Percentiles rank a stretch among this genome's conserved stretches.
Evolutionary conservation across 2,888 invertebrate genomes (phyloP).

Genomic region (Mylabris sibirica): DNA sequence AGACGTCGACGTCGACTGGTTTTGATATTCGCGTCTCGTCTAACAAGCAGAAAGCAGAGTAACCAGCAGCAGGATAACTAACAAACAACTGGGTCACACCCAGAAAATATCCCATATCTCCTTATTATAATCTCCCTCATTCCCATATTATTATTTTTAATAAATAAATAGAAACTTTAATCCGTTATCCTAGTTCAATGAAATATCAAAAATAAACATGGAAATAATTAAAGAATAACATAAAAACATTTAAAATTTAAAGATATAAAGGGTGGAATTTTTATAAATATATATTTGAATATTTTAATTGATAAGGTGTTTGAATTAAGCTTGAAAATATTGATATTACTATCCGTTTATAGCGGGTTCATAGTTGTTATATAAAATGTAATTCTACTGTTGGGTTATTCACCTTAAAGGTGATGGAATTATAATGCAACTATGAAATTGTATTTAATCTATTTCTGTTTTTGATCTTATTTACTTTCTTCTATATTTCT

Average conservation of each 20-base stretch:
- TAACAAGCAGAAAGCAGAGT: no score
- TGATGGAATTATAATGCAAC: conserved; percentile 13
- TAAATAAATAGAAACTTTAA: neutral
- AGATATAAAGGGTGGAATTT: no score
- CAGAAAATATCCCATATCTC: conserved; percentile 27
- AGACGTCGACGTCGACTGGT: conserved; percentile 19
- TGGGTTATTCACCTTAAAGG: conserved; percentile 10
- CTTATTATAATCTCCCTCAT: neutral
- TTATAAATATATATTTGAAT: no score
- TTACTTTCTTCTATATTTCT: neutral
- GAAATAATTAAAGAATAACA: neutral
- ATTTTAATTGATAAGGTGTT: neutral
- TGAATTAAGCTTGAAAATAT: neutral
- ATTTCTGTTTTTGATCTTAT: neutral
- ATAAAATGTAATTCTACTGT: conserved; percentile 1
- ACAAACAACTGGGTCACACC: conserved; percentile 35
- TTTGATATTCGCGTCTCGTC: neutral
- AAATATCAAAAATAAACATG: neutral
- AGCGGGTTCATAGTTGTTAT: neutral
- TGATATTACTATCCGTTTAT: neutral
- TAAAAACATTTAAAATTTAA: neutral
- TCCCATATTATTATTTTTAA: neutral
- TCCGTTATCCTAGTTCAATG: neutral
- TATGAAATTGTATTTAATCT: conserved; percentile 8
- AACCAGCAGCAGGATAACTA: conserved; percentile 21